Conservation (phyloP, 1,140 invertebrate species). For the Subanguina moxae region DNA sequence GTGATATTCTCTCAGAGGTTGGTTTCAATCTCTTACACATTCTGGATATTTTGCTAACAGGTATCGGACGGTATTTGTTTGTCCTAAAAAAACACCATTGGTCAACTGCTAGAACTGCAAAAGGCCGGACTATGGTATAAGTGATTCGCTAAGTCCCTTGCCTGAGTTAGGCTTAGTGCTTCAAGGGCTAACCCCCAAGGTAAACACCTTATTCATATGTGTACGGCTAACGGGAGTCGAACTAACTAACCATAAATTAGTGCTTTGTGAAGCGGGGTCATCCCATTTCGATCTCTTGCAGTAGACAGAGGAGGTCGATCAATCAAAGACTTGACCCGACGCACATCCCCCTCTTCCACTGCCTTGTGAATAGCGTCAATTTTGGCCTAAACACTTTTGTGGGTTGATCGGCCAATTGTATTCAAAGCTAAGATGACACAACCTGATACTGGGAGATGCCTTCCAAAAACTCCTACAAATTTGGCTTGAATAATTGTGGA, state of each 20-base stretch:
- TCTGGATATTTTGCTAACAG: conserved; percentile 72
- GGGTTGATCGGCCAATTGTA: conserved; percentile 17
- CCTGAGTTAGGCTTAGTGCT: too few relatives aligned
- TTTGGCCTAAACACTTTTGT: conserved; percentile 69
- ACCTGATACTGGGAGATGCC: conserved; percentile 54
- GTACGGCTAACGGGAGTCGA: too few relatives aligned
- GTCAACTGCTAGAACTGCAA: too few relatives aligned
- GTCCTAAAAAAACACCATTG: conserved; percentile 17
- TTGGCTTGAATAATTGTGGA: too few relatives aligned
- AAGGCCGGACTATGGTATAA: too few relatives aligned
- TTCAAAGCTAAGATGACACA: background rate
- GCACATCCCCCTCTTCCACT: conserved; percentile 75
- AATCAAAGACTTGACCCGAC: conserved; percentile 76
- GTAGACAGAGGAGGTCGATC: conserved; percentile 84
- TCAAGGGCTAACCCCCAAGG: too few relatives aligned
- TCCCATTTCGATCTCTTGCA: conserved; percentile 67
- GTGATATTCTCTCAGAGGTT: too few relatives aligned
- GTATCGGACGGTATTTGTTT: conserved; percentile 65
- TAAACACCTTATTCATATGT: too few relatives aligned
- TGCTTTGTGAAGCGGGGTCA: conserved; percentile 86
- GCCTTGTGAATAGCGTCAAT: conserved; percentile 80
- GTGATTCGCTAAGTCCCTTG: too few relatives aligned
- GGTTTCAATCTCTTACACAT: conserved; percentile 65
- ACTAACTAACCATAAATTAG: conserved; percentile 64
- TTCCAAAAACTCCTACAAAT: conserved; percentile 43